Evolutionary conservation across 2,113 vertebrate species (phyloP).

Genomic region (Tursiops truncatus): DNA sequence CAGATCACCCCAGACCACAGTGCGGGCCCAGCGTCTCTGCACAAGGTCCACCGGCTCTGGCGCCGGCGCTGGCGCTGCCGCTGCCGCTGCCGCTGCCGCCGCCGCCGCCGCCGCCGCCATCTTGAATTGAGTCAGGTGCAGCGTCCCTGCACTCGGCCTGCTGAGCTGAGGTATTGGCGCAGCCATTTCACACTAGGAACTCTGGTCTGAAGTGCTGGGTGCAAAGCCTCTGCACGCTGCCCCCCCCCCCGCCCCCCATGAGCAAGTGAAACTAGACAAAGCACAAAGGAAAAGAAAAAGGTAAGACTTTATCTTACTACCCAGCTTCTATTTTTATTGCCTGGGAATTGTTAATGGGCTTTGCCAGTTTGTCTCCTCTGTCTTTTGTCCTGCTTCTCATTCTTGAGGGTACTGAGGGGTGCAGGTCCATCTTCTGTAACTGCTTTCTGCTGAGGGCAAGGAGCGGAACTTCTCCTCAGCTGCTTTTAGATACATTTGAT

Average conservation of each 20-base stretch:
- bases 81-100: neutral
- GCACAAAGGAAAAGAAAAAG: neutral
- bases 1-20: neutral
- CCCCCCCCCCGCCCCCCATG: no score
- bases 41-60: accelerated
- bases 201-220: neutral
- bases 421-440: neutral
- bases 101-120: neutral
- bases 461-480: neutral
- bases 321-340: neutral
- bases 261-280: neutral
- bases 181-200: no score
- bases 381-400: neutral
- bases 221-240: neutral
- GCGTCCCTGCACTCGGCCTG: neutral
- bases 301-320: neutral
- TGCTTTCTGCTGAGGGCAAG: neutral
- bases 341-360: neutral
- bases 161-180: neutral
- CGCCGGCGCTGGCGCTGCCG: neutral
- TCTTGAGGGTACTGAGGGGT: neutral
- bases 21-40: accelerated
- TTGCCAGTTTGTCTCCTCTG: neutral
- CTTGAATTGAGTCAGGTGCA: neutral
- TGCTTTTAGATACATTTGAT: neutral